A percentile compares a stretch with the other conserved stretches of the same genome.
Conservation (phyloP, 2,797 vertebrate species). For the Anisognathus igniventris region DNA sequence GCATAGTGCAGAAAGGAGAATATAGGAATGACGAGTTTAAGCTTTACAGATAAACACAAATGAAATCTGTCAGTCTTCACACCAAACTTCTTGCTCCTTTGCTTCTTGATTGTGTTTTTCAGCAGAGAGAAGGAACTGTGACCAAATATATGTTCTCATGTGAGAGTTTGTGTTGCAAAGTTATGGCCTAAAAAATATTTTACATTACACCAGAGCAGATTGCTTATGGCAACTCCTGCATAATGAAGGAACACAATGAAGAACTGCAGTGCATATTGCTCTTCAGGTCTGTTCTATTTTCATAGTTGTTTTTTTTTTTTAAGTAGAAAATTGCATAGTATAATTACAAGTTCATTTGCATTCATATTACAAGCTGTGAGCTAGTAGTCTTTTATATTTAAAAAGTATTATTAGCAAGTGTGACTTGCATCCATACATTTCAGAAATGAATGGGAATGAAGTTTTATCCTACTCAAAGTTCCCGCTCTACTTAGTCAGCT, state of each 20-base stretch:
- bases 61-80: background rate
- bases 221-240: slow-evolving; percentile 73
- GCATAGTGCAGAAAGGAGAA: background rate
- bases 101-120: background rate
- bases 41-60: background rate
- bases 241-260: slow-evolving; percentile 76
- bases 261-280: slow-evolving; percentile 73
- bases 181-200: slow-evolving; percentile 64
- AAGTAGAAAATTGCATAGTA: slow-evolving; percentile 78
- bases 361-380: slow-evolving; percentile 77
- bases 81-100: background rate
- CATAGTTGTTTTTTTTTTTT: slow-evolving; percentile 30
- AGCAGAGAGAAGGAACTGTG: background rate
- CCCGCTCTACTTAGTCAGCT: background rate
- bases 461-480: background rate
- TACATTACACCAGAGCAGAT: slow-evolving; percentile 69
- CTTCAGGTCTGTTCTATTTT: slow-evolving; percentile 77
- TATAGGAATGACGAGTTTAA: background rate
- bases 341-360: slow-evolving; percentile 83
- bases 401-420: slow-evolving; percentile 67
- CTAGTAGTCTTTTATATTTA: slow-evolving; percentile 72
- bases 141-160: background rate
- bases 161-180: slow-evolving; percentile 44
- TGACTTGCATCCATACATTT: slow-evolving; percentile 71
- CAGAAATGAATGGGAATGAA: slow-evolving; percentile 14